phyloP scores from a whole-genome alignment of 2,113 vertebrate species.

The Perca fluviatilis region DNA sequence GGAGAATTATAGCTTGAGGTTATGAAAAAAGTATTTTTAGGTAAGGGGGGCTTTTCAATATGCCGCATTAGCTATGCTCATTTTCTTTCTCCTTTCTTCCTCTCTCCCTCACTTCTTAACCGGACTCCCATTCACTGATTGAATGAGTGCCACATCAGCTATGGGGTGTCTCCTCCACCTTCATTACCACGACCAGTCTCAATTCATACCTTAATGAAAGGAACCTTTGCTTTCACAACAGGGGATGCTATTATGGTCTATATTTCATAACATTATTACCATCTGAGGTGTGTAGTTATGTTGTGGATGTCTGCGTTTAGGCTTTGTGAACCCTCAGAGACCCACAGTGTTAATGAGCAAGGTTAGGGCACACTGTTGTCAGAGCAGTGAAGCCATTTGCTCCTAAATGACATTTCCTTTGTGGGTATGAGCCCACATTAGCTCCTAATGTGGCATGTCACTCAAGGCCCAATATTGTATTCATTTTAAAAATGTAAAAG shows the following conservation, averaged over 20 bases:
- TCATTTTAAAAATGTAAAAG: conserved; percentile 45
- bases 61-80: conserved; percentile 17
- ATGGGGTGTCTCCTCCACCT: conserved; percentile 35
- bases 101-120: conserved; percentile 4
- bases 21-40: conserved; percentile 29
- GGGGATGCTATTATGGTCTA: conserved; percentile 49
- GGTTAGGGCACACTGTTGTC: conserved; percentile 17
- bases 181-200: conserved; percentile 40
- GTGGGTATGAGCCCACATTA: conserved; percentile 50
- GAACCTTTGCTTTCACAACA: conserved; percentile 43
- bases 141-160: conserved; percentile 39
- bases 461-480: conserved; percentile 23
- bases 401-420: conserved; percentile 68
- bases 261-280: conserved; percentile 49
- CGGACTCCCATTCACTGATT: conserved; percentile 37
- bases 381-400: conserved; percentile 48
- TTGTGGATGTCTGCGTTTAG: conserved; percentile 30
- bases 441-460: conserved; percentile 54
- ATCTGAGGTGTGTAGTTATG: conserved; percentile 22
- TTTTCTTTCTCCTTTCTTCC: conserved; percentile 2
- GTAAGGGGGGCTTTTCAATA: conserved; percentile 30
- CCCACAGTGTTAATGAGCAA: conserved; percentile 54
- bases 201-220: conserved; percentile 50
- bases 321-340: conserved; percentile 35
- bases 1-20: conserved; percentile 61